Evolutionary conservation across 2,797 vertebrate genomes (phyloP).

Genomic region (Fistularia tabacaria): DNA sequence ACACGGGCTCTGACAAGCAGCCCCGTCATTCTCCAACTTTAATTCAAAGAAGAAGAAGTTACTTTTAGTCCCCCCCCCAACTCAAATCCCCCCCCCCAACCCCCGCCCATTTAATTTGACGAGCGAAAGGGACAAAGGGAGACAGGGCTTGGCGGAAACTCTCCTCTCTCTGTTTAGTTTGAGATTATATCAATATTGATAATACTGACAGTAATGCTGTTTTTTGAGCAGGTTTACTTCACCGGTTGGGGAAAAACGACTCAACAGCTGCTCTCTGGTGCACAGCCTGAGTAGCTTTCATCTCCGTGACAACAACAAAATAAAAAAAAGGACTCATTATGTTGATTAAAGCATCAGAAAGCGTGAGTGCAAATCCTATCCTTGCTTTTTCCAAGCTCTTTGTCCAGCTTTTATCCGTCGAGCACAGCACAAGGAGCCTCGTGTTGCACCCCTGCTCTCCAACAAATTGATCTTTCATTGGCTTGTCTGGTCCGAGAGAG

Average conservation of each 20-base stretch:
- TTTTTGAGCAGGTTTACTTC: constrained; percentile 45
- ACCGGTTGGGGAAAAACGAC: constrained; percentile 38
- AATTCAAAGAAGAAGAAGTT: too few species aligned
- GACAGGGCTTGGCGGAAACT: constrained; percentile 10
- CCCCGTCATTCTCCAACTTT: too few species aligned
- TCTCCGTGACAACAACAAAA: constrained; percentile 6
- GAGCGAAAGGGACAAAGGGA: constrained; percentile 19
- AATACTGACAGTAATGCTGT: constrained; percentile 49
- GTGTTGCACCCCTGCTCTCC: too few species aligned
- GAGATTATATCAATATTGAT: constrained; percentile 62
- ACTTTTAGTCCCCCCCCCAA: too few species aligned
- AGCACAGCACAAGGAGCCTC: too few species aligned
- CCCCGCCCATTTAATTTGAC: constrained; percentile 18
- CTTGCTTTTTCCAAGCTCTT: too few species aligned
- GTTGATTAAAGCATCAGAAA: neutral
- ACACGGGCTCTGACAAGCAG: too few species aligned
- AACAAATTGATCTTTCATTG: too few species aligned
- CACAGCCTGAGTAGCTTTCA: constrained; percentile 11
- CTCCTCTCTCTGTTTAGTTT: constrained; percentile 63
- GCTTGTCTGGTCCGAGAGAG: too few species aligned
- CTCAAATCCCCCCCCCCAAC: too few species aligned
- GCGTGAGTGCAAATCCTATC: too few species aligned
- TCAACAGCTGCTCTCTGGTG: constrained; percentile 20
- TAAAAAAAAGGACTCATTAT: neutral
- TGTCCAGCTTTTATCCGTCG: too few species aligned